These are phyloP conservation scores for Alloplasta piceator DNA, from an alignment of 2,888 invertebrate species.

Conservation along the genomic window DNA sequence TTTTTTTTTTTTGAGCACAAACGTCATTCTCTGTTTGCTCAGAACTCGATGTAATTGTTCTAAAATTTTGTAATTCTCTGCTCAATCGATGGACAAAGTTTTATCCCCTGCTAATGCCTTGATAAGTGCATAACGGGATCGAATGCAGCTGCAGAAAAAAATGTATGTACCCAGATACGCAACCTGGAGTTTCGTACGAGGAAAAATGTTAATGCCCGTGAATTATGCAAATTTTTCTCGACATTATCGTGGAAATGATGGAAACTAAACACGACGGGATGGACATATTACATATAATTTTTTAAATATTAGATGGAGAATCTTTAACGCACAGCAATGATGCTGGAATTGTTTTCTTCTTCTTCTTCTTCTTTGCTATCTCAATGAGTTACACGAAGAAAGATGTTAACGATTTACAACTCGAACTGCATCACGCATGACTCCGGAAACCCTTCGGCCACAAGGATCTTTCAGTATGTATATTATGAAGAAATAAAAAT, in stretches of 20 bases:
- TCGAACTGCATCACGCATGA: conserved; percentile 32
- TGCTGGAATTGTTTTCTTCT: neutral
- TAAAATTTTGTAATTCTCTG: no score
- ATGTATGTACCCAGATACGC: neutral
- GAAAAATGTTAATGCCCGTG: conserved; percentile 31
- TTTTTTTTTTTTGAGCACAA: no score
- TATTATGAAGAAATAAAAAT: neutral
- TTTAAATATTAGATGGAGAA: conserved; percentile 8
- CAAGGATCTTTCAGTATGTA: conserved; percentile 12
- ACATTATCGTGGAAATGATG: conserved; percentile 16
- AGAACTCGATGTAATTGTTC: no score
- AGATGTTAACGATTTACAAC: neutral
- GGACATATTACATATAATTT: conserved; percentile 33
- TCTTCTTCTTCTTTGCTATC: neutral
- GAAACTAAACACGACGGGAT: conserved; percentile 38
- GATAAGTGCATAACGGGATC: no score
- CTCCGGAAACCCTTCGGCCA: conserved; percentile 47
- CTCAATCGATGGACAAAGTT: no score
- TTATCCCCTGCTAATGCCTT: no score
- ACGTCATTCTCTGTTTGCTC: no score
- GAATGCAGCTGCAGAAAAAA: neutral
- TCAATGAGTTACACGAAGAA: neutral
- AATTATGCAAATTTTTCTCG: conserved; percentile 32
- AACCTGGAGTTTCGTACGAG: neutral
- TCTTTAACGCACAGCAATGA: conserved; percentile 23